Conservation (phyloP, 2,113 vertebrate species). For the Macaca nemestrina region DNA sequence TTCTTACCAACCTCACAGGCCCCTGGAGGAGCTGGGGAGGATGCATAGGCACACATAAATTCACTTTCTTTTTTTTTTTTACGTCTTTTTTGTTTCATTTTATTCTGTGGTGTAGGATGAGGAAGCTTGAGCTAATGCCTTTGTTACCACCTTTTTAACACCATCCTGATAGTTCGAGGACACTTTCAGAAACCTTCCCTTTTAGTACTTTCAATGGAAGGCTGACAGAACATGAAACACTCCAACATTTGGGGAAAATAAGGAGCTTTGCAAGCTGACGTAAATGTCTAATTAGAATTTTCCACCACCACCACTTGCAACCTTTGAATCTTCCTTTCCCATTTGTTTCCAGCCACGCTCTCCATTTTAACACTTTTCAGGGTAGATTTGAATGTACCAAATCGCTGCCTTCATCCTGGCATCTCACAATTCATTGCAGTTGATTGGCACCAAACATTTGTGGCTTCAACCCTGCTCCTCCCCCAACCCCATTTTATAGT, state of each 20-base stretch:
- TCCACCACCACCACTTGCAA: slow-evolving; percentile 51
- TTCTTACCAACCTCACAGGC: neutral
- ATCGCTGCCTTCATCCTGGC: neutral
- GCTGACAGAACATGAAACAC: slow-evolving; percentile 41
- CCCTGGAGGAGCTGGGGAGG: neutral
- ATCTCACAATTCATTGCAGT: neutral
- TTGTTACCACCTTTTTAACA: slow-evolving; percentile 3
- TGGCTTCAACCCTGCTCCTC: neutral
- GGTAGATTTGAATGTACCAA: slow-evolving; percentile 41
- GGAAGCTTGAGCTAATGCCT: neutral
- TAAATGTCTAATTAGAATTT: slow-evolving; percentile 73
- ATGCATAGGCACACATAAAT: neutral
- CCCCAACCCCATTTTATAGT: neutral
- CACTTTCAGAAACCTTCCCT: slow-evolving; percentile 5
- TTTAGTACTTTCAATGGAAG: slow-evolving; percentile 5
- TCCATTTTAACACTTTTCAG: slow-evolving; percentile 57
- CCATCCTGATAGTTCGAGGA: neutral
- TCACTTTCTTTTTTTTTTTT: neutral
- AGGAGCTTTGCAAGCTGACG: slow-evolving; percentile 55
- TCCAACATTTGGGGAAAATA: slow-evolving; percentile 58
- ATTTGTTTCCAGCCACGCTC: slow-evolving; percentile 38
- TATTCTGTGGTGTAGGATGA: neutral
- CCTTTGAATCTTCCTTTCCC: slow-evolving; percentile 48
- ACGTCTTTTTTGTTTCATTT: neutral
- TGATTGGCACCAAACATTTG: slow-evolving; percentile 62